Base-by-base conservation (phyloP, 1,140 invertebrate genomes). In the Diabrotica virgifera region DNA sequence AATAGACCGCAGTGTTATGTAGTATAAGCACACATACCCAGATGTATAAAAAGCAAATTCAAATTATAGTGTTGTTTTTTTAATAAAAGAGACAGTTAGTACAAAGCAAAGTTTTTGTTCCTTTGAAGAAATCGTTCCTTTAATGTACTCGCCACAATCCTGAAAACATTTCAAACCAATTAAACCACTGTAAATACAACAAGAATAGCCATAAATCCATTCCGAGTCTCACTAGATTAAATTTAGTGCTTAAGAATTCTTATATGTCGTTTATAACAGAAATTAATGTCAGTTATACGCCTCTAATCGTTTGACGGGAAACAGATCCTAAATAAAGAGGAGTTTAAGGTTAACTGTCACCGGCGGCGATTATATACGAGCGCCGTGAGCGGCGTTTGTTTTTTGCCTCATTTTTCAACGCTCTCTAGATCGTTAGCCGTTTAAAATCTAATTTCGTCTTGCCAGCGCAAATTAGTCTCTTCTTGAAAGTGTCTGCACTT, bases 361-460 rank as follows among this genome's bases (percentile, higher is more conserved):
- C 46, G 65, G 40, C 37, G 51, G 36, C 50, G 63, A 63, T 73
- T 72, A 72, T 72, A 70, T 72, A 72, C 40, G 40, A 46, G 69
- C 50, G 61, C 63, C 52, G 52, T 53, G 55, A 71, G 66, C 64
- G 66, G 63, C 55, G 64, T 69, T 71, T 70, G 64, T 72, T 71
- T 70, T 70, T 71, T 73, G 60, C n/a, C 55, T 71, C 73, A 73
- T 76, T 75, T 74, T 75, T 74, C 73, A 74, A 65, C 72, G 72
- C 70, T 68, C 62, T 67, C 68, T 67, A 68, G 75, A 77, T 76
- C 75, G 74, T 77, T 77, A 77, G 70, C 69, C 71, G 75, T 76
- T 77, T 77, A 77, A 77, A 77, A 77, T 77, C 75, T 77, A 77
- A 77, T 77, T 77, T 67, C 63, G 73, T 74, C 74, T 59, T 65